Conservation (phyloP, 2,797 vertebrate genomes). For the Otolemur crassicaudatus region DNA sequence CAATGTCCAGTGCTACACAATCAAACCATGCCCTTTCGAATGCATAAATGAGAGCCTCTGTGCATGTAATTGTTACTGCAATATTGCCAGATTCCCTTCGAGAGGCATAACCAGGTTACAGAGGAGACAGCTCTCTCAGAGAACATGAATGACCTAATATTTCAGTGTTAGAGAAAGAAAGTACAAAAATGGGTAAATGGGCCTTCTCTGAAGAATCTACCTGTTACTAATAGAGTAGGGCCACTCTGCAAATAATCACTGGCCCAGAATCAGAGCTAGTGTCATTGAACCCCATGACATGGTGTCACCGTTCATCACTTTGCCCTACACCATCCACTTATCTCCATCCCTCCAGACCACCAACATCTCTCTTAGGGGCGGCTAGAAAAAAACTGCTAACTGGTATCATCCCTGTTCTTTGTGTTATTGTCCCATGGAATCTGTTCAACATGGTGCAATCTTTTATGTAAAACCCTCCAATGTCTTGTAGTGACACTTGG, state of each 20-base stretch:
- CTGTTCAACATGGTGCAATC: background rate
- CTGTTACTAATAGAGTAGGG: background rate
- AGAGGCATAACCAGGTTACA: conserved; percentile 45
- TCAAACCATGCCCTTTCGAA: background rate
- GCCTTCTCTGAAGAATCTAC: background rate
- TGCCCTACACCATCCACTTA: background rate
- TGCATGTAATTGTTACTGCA: background rate
- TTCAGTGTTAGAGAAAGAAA: background rate
- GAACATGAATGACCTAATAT: background rate
- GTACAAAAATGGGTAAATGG: background rate
- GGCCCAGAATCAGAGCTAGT: background rate
- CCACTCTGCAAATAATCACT: background rate
- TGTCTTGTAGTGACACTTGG: background rate
- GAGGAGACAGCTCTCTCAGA: background rate
- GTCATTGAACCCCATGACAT: background rate
- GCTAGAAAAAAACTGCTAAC: background rate
- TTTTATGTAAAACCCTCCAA: background rate
- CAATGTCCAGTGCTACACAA: background rate
- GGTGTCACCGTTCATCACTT: background rate
- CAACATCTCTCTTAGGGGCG: background rate
- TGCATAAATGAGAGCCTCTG: background rate
- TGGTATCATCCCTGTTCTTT: background rate
- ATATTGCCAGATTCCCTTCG: conserved; percentile 10
- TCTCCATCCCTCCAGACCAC: background rate
- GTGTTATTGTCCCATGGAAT: background rate